Evolutionary conservation across 1,140 invertebrate species (phyloP).

Genomic region (Diorhabda elongata): DNA sequence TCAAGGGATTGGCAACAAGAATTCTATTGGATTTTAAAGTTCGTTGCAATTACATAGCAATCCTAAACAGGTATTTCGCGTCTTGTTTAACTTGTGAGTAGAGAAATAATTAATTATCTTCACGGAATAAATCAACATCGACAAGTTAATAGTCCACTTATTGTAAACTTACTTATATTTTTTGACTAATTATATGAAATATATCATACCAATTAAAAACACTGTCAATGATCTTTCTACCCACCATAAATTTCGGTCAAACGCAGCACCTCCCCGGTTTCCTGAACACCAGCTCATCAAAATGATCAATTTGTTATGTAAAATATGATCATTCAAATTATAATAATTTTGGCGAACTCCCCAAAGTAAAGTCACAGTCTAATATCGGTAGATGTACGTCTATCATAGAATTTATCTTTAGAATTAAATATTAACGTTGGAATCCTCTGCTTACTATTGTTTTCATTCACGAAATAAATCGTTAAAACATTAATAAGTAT

Average conservation of each 20-base stretch:
- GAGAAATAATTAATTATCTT: too few species aligned
- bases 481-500: background rate
- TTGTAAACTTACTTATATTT: background rate
- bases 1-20: too few species aligned
- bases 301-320: slow-evolving; percentile 1
- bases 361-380: background rate
- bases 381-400: background rate
- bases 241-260: background rate
- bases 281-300: background rate
- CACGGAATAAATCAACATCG: too few species aligned
- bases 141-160: background rate
- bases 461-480: background rate
- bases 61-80: too few species aligned
- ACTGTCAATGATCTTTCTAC: background rate
- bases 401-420: too few species aligned
- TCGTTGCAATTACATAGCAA: too few species aligned
- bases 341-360: background rate
- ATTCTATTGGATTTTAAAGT: too few species aligned
- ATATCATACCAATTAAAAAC: background rate
- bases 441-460: too few species aligned
- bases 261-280: background rate
- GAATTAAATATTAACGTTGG: too few species aligned
- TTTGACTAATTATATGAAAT: background rate
- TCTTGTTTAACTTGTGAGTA: too few species aligned
- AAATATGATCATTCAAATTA: background rate